phyloP scores from a whole-genome alignment of 2,888 invertebrate species.

The Eristalis pertinax region DNA sequence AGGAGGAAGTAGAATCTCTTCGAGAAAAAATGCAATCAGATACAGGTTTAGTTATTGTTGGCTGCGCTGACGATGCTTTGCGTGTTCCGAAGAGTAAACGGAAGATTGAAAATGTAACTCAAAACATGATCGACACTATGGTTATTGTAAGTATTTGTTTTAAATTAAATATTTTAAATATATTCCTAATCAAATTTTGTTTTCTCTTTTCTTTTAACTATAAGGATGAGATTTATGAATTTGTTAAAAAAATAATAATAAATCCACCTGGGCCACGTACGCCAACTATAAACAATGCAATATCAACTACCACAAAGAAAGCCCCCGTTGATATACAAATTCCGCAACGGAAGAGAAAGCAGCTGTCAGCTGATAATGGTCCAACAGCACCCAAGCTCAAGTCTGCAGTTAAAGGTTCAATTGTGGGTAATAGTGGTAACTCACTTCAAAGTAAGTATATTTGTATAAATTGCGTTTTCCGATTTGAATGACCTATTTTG shows the following conservation, averaged over 20 bases:
- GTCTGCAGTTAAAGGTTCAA: conserved; percentile 57
- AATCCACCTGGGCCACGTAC: conserved; percentile 83
- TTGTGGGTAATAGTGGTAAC: background rate
- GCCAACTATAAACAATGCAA: conserved; percentile 75
- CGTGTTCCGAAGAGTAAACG: conserved; percentile 87
- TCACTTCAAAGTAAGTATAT: conserved; percentile 38
- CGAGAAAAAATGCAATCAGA: conserved; percentile 89
- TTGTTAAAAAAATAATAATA: conserved; percentile 84
- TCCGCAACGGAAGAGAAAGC: conserved; percentile 82
- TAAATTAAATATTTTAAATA: no score
- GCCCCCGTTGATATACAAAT: conserved; percentile 75
- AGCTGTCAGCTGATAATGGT: conserved; percentile 82
- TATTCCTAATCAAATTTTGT: no score
- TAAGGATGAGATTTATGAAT: conserved; percentile 86
- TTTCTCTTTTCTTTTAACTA: background rate
- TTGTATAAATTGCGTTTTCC: background rate
- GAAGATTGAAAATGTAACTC: conserved; percentile 88
- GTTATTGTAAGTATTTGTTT: conserved; percentile 83
- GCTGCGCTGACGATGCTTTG: conserved; percentile 89
- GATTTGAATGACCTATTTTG: conserved; percentile 15
- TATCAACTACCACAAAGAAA: conserved; percentile 74
- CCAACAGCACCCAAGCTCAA: conserved; percentile 76
- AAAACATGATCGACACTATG: conserved; percentile 89
- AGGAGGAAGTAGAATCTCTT: conserved; percentile 89
- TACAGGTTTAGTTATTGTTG: conserved; percentile 89